A percentile compares a stretch with the other conserved stretches of the same genome.
Evolutionary conservation across 1,140 invertebrate genomes (phyloP).

Genomic region (Drosophila eugracilis): DNA sequence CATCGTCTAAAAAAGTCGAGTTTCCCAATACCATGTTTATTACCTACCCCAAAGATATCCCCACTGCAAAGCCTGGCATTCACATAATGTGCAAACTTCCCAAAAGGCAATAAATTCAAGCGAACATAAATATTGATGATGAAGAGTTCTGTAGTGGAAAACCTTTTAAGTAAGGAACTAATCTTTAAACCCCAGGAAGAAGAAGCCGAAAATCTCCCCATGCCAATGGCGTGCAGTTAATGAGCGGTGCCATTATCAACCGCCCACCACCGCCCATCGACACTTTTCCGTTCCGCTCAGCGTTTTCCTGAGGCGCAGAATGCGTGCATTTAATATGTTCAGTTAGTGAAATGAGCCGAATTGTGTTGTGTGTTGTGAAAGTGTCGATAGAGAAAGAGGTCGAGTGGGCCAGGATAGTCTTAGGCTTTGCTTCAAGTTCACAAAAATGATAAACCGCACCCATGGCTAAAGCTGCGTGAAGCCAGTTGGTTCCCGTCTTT

Average conservation of each 20-base stretch:
- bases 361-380: slow-evolving; percentile 18
- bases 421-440: not conserved
- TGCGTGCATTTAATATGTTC: slow-evolving; percentile 69
- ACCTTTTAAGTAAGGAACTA: slow-evolving; percentile 29
- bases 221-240: slow-evolving; percentile 66
- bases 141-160: slow-evolving; percentile 7
- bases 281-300: not conserved
- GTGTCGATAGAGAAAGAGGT: too few relatives aligned
- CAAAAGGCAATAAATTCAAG: slow-evolving; percentile 59
- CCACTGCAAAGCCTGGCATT: not conserved
- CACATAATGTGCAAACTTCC: slow-evolving; percentile 36
- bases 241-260: slow-evolving; percentile 38
- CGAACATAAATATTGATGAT: slow-evolving; percentile 62
- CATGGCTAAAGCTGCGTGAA: too few relatives aligned
- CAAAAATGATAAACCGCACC: not conserved
- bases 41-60: slow-evolving; percentile 4
- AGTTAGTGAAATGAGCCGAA: slow-evolving; percentile 64
- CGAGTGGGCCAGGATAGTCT: not conserved
- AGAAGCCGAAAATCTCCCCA: slow-evolving; percentile 18
- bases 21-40: too few relatives aligned
- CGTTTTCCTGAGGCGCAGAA: slow-evolving; percentile 11
- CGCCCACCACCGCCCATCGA: slow-evolving; percentile 1
- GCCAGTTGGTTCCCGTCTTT: too few relatives aligned
- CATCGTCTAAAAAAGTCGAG: too few relatives aligned
- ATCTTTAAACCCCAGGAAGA: slow-evolving; percentile 23